Conservation (phyloP, 1,140 invertebrate genomes). For the Megathymus violae region DNA sequence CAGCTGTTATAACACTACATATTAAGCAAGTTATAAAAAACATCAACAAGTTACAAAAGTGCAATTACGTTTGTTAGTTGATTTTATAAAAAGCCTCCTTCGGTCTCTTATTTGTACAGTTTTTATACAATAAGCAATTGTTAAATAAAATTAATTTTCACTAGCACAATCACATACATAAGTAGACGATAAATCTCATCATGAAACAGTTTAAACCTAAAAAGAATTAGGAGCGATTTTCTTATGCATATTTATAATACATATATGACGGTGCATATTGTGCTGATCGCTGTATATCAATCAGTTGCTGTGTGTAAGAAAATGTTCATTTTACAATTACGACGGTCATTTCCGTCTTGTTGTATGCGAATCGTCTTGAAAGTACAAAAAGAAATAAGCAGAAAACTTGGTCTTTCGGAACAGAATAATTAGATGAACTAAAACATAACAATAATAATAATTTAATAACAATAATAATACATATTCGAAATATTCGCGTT, state of each 20-base stretch:
- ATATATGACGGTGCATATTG: constrained; percentile 11
- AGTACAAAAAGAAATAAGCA: too few relatives aligned
- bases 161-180: background rate
- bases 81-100: constrained; percentile 1
- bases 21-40: background rate
- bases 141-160: constrained; percentile 7
- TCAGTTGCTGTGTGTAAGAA: constrained; percentile 15
- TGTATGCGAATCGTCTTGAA: too few relatives aligned
- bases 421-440: too few relatives aligned
- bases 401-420: too few relatives aligned
- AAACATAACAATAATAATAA: too few relatives aligned
- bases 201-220: background rate
- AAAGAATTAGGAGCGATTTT: constrained; percentile 3
- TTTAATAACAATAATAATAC: too few relatives aligned
- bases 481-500: too few relatives aligned
- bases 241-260: background rate
- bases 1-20: background rate
- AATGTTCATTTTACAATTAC: constrained; percentile 10
- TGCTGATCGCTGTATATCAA: constrained; percentile 22
- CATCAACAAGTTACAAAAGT: background rate
- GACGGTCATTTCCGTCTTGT: too few relatives aligned
- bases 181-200: background rate
- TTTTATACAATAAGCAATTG: constrained; percentile 8
- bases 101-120: background rate
- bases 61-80: background rate